These are phyloP conservation scores for Labia minor DNA, from an alignment of 2,888 invertebrate genomes.

Conservation along the genomic window DNA sequence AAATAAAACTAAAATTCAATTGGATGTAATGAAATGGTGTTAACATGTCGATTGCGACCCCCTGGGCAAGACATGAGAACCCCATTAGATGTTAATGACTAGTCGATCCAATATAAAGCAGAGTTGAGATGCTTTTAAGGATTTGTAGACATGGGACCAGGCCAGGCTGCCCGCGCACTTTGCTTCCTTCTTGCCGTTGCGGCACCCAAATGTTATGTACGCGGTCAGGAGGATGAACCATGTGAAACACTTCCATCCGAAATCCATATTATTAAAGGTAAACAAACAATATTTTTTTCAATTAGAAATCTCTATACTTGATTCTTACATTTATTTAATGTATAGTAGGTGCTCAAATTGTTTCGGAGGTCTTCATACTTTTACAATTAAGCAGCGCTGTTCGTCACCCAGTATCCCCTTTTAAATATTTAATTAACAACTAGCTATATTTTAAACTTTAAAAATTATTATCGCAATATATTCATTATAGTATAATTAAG, in stretches of 20 bases:
- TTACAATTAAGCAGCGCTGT: too few relatives aligned
- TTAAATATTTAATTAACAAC: too few relatives aligned
- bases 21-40: background rate
- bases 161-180: background rate
- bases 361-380: too few relatives aligned
- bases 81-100: background rate
- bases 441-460: too few relatives aligned
- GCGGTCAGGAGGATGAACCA: slow-evolving; percentile 48
- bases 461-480: too few relatives aligned
- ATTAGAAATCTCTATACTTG: too few relatives aligned
- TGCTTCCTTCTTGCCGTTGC: background rate
- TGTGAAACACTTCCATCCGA: slow-evolving; percentile 80
- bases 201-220: background rate
- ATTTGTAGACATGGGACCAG: background rate
- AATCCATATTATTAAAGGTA: slow-evolving; percentile 78
- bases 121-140: background rate
- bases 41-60: background rate
- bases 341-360: too few relatives aligned
- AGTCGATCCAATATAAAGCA: background rate
- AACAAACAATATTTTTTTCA: too few relatives aligned
- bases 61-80: background rate
- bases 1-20: too few relatives aligned
- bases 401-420: too few relatives aligned
- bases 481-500: too few relatives aligned
- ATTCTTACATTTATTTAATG: too few relatives aligned